Evolutionary conservation across 2,113 vertebrate species (phyloP), one percentile per base, ranked within the genome.

Genomic region (Sapajus apella): DNA sequence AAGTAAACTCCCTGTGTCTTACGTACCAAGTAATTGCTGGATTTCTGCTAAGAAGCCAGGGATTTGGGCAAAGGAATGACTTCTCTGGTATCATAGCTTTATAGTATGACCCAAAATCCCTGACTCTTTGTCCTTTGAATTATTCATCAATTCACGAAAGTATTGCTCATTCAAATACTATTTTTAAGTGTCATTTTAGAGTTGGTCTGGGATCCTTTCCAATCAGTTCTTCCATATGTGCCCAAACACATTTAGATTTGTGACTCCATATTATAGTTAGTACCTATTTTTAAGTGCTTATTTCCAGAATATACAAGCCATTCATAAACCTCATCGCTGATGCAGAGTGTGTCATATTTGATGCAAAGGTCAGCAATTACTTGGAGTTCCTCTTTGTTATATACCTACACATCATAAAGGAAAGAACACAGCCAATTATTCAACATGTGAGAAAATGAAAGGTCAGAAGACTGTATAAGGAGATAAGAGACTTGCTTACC

Each of bases 321-420:
- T 97, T 99, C 99, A 72, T 99, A 99, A 32, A 99, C 99, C 94
- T 99, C 99, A 76, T 99, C 99, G 1, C 99, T 99, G 98, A 99
- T 99, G 98, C 99, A 99, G 90, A 99, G 98, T 0, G 98, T 98
- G 97, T 99, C 99, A 16, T 99, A 98, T 97, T 99, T 99, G 96
- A 99, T 98, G 90, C 99, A 99, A 82, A 99, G 99, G 97, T 99
- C 99, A 87, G 99, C 99, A 85, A 99, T 99, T 93, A 99, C 94
- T 98, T 99, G 99, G 90, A 99, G 99, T 94, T 99, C 99, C 52
- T 99, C 99, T 98, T 91, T 98, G 79, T 98, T 99, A 93, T 99
- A 99, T 40, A 99, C 98, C 99, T 99, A 55, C 27, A 76, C 45
- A 50, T 10, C 64, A 66, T 35, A 96, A 70, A 92, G 96, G 86